These are phyloP conservation scores for Diachrysia chrysitis DNA, from an alignment of 2,888 invertebrate species.

Conservation along the genomic window DNA sequence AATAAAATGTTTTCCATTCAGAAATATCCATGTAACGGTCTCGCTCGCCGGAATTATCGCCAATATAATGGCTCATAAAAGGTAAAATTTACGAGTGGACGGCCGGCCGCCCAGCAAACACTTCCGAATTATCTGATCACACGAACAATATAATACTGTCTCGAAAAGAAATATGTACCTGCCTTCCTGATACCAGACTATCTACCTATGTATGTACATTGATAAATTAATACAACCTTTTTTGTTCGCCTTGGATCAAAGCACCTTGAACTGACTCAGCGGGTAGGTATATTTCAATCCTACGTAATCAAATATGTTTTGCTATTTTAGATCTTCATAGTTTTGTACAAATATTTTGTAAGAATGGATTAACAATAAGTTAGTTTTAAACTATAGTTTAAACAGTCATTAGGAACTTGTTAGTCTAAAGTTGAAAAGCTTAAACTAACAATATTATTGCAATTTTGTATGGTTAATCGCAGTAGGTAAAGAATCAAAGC, in stretches of 20 bases:
- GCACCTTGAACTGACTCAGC: neutral
- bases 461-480: neutral
- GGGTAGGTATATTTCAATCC: neutral
- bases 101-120: constrained; percentile 64
- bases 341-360: neutral
- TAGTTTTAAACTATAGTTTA: too few relatives aligned
- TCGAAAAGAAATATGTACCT: constrained; percentile 50
- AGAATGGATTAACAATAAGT: too few relatives aligned
- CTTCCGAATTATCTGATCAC: constrained; percentile 78
- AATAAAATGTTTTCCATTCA: constrained; percentile 57
- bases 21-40: constrained; percentile 71
- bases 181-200: constrained; percentile 47
- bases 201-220: constrained; percentile 14
- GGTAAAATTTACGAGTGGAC: constrained; percentile 80
- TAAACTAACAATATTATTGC: too few relatives aligned
- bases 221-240: constrained; percentile 31
- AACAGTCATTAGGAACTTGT: too few relatives aligned
- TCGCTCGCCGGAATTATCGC: constrained; percentile 72
- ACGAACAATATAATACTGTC: constrained; percentile 56
- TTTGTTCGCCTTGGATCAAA: constrained; percentile 13
- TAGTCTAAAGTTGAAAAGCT: neutral
- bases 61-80: constrained; percentile 84
- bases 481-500: constrained; percentile 50
- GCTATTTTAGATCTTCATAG: neutral
- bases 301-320: neutral